phyloP scores from a whole-genome alignment of 2,888 invertebrate genomes.

The Chalcosyrphus nemorum region DNA sequence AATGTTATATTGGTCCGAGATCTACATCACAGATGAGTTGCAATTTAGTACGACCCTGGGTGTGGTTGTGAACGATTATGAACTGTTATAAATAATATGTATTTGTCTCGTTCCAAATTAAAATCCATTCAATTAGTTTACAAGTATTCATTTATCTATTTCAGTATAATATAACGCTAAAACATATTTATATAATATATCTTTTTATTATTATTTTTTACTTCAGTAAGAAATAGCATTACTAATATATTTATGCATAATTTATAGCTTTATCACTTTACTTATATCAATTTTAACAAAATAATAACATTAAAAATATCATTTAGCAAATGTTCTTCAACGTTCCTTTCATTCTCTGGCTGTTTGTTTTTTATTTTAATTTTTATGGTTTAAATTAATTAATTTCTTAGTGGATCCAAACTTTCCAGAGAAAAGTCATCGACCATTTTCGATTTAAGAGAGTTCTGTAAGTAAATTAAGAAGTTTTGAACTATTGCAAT shows the following conservation, averaged over 20 bases:
- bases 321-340: slow-evolving; percentile 62
- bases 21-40: too few relatives aligned
- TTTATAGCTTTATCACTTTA: slow-evolving; percentile 73
- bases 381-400: too few relatives aligned
- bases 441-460: slow-evolving; percentile 84
- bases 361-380: not conserved
- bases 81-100: too few relatives aligned
- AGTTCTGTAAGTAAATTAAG: slow-evolving; percentile 86
- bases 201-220: slow-evolving; percentile 57
- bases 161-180: slow-evolving; percentile 58
- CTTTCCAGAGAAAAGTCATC: slow-evolving; percentile 97
- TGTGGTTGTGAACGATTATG: too few relatives aligned
- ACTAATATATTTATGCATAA: slow-evolving; percentile 72
- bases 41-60: too few relatives aligned
- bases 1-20: too few relatives aligned
- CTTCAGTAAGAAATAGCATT: slow-evolving; percentile 70
- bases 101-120: too few relatives aligned
- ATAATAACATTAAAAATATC: slow-evolving; percentile 72
- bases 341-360: slow-evolving; percentile 26
- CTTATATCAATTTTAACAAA: slow-evolving; percentile 73
- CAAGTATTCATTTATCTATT: slow-evolving; percentile 61
- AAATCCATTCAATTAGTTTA: slow-evolving; percentile 24
- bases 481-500: slow-evolving; percentile 55
- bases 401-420: slow-evolving; percentile 94
- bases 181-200: slow-evolving; percentile 39